Conservation (phyloP, 2,888 invertebrate genomes). For the Perdita meconis region DNA sequence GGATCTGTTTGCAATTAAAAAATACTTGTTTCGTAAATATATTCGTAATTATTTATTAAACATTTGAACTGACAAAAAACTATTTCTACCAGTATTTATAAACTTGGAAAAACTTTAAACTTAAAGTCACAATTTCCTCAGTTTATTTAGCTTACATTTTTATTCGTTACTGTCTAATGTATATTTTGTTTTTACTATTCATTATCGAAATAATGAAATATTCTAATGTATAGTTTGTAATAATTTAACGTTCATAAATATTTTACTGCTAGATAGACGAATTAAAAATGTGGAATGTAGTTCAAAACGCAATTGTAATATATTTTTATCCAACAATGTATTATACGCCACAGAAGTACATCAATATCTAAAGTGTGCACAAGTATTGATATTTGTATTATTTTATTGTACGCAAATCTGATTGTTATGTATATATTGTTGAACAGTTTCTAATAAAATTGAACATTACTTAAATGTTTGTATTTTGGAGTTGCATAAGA, state of each 20-base stretch:
- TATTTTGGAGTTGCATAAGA: not conserved
- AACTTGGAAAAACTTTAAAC: not conserved
- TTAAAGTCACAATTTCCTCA: too few species aligned
- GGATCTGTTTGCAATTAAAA: not conserved
- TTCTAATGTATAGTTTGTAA: not conserved
- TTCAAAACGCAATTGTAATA: not conserved
- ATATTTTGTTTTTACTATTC: not conserved
- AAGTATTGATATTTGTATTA: constrained; percentile 26
- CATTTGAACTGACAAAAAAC: not conserved
- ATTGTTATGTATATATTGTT: constrained; percentile 25
- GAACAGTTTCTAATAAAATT: constrained; percentile 33
- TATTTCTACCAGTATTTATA: not conserved
- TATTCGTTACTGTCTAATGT: too few species aligned
- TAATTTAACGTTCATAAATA: constrained; percentile 10
- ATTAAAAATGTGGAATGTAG: not conserved
- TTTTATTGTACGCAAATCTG: constrained; percentile 2
- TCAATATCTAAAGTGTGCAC: constrained; percentile 17
- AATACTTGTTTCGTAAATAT: not conserved
- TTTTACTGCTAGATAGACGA: constrained; percentile 1
- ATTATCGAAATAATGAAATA: not conserved
- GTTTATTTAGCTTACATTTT: too few species aligned
- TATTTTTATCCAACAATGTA: constrained; percentile 10
- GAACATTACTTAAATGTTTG: constrained; percentile 6
- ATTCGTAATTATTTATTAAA: not conserved
- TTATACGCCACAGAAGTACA: constrained; percentile 6